Conservation (phyloP, 2,113 vertebrate genomes). For the Rhodinocichla rosea region DNA sequence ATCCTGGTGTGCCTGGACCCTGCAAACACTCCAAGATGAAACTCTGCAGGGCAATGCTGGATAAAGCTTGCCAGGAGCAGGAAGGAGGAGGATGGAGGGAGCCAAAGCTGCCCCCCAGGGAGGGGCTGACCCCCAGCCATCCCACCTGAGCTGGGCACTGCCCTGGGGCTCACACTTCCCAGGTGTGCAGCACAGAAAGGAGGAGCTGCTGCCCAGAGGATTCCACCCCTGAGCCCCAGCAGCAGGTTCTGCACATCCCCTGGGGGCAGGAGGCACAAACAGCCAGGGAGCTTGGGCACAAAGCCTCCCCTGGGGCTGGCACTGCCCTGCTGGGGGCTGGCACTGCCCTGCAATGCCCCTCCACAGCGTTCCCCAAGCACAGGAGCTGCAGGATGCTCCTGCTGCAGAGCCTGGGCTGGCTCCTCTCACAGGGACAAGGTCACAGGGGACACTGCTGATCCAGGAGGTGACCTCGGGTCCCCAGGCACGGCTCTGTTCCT, state of each 20-base stretch:
- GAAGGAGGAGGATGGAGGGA: not conserved
- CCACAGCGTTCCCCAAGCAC: not conserved
- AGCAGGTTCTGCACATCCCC: not conserved
- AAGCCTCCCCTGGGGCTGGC: not conserved
- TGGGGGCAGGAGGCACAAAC: not conserved
- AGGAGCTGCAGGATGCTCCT: not conserved
- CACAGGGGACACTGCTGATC: not conserved
- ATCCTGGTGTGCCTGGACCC: rapidly evolving
- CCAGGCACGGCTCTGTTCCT: rapidly evolving
- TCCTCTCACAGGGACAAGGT: not conserved
- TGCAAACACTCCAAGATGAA: not conserved
- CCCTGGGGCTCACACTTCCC: rapidly evolving
- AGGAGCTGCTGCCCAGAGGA: not conserved
- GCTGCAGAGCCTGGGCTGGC: not conserved
- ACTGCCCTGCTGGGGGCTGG: not conserved
- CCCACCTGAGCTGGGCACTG: not conserved
- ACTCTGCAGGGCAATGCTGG: not conserved
- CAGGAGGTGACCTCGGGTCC: rapidly evolving
- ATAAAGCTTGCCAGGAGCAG: not conserved
- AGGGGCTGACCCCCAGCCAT: not conserved
- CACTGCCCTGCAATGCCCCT: too few species aligned
- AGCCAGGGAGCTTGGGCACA: rapidly evolving
- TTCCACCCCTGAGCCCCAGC: not conserved
- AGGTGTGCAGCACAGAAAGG: rapidly evolving
- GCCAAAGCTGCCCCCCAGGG: too few species aligned